Conservation (phyloP, 2,888 invertebrate species). For the Nomada ruficornis region DNA sequence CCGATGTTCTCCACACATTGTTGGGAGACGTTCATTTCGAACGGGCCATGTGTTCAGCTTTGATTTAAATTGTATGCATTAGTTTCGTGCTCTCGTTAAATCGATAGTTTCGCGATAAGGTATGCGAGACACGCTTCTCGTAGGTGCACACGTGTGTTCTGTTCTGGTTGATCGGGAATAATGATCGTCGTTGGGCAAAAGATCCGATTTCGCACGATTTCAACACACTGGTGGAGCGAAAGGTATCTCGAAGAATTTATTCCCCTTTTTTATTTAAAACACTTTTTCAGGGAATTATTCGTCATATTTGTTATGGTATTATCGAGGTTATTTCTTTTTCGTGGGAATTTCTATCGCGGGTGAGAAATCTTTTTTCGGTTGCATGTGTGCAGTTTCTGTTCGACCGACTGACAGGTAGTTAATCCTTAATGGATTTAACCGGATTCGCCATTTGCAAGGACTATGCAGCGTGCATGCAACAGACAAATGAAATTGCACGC, state of each 20-base stretch:
- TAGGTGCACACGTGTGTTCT: neutral
- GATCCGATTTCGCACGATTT: neutral
- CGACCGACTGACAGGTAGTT: neutral
- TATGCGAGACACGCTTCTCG: neutral
- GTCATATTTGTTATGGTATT: too few species aligned
- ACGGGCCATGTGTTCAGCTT: neutral
- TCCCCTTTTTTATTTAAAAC: too few species aligned
- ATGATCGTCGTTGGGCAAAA: neutral
- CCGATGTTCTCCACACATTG: neutral
- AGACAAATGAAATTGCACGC: slow-evolving; percentile 8
- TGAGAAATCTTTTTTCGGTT: neutral
- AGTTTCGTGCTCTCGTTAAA: neutral
- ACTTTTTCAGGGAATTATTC: too few species aligned
- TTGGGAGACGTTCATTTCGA: neutral
- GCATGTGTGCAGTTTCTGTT: neutral
- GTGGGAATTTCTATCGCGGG: neutral
- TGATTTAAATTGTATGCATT: slow-evolving; percentile 10
- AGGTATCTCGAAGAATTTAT: too few species aligned
- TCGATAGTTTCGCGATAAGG: neutral
- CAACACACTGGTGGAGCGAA: too few species aligned
- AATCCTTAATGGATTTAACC: neutral
- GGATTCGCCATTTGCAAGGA: neutral
- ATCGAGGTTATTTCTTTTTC: too few species aligned
- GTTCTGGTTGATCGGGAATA: neutral
- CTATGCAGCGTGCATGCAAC: neutral